These are phyloP conservation scores for Leptothorax acervorum DNA, from an alignment of 2,888 invertebrate species.

Conservation along the genomic window DNA sequence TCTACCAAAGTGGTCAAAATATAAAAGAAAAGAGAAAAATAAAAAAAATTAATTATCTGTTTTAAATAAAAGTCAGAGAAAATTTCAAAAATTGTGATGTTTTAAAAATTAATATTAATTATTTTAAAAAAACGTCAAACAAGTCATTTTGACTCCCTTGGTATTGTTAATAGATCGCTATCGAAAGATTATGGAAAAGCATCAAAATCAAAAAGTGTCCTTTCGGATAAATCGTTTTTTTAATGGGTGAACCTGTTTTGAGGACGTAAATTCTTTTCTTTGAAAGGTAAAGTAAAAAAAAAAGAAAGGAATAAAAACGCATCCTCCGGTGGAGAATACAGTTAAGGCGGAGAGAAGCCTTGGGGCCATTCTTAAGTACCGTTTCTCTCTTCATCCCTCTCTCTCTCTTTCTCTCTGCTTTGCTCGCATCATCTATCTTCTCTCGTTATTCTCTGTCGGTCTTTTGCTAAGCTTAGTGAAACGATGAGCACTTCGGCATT, in stretches of 20 bases:
- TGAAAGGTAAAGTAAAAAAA: constrained; percentile 55
- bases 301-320: constrained; percentile 47
- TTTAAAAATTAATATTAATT: too few species aligned
- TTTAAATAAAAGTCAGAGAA: too few species aligned
- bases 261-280: not conserved
- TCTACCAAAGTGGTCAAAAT: too few species aligned
- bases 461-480: constrained; percentile 60
- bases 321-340: constrained; percentile 53
- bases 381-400: constrained; percentile 17
- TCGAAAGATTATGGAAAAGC: not conserved
- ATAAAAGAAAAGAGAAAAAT: too few species aligned
- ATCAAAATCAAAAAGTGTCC: not conserved
- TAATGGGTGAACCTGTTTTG: not conserved
- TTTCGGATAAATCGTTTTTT: not conserved
- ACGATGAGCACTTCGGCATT: constrained; percentile 70
- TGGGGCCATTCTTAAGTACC: constrained; percentile 70
- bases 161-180: not conserved
- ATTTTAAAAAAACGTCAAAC: too few species aligned
- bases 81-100: too few species aligned
- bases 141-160: too few species aligned
- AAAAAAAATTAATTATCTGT: too few species aligned
- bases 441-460: constrained; percentile 52
- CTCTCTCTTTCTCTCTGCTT: constrained; percentile 32
- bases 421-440: constrained; percentile 8
- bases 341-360: constrained; percentile 67